Conservation (phyloP, 2,888 invertebrate genomes). For the Deilephila elpenor region DNA sequence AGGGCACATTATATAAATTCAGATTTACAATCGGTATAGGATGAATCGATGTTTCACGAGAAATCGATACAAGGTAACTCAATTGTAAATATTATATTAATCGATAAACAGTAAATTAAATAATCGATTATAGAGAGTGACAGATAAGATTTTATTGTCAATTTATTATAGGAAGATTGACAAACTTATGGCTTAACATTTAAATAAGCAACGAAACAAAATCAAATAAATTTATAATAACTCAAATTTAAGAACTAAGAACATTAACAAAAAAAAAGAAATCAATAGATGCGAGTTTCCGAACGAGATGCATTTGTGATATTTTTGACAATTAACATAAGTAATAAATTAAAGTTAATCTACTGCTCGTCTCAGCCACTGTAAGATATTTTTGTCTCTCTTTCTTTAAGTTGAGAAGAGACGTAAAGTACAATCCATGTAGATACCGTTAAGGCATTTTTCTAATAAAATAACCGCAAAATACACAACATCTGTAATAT, state of each 20-base stretch:
- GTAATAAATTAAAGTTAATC: constrained; percentile 35
- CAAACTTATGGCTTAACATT: constrained; percentile 55
- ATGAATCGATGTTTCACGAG: constrained; percentile 17
- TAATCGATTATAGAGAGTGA: constrained; percentile 6
- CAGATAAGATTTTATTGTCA: background rate
- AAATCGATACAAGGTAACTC: constrained; percentile 23
- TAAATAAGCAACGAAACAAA: constrained; percentile 72
- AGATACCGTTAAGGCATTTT: constrained; percentile 6
- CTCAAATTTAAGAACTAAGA: constrained; percentile 66
- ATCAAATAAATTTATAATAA: constrained; percentile 54
- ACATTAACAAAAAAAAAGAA: constrained; percentile 70
- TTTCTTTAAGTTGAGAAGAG: background rate
- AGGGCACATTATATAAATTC: constrained; percentile 56
- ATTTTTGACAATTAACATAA: constrained; percentile 39
- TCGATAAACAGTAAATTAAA: background rate
- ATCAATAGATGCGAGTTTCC: constrained; percentile 70
- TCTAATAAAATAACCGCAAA: constrained; percentile 26
- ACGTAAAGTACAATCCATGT: constrained; percentile 21
- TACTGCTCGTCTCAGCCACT: constrained; percentile 16
- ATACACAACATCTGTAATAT: constrained; percentile 31
- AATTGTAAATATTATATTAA: constrained; percentile 16
- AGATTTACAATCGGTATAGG: constrained; percentile 41
- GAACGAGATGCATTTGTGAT: constrained; percentile 61
- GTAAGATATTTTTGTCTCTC: constrained; percentile 6
- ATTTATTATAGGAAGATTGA: constrained; percentile 38